phyloP scores from a whole-genome alignment of 2,113 vertebrate genomes.

The Anoura caudifer region DNA sequence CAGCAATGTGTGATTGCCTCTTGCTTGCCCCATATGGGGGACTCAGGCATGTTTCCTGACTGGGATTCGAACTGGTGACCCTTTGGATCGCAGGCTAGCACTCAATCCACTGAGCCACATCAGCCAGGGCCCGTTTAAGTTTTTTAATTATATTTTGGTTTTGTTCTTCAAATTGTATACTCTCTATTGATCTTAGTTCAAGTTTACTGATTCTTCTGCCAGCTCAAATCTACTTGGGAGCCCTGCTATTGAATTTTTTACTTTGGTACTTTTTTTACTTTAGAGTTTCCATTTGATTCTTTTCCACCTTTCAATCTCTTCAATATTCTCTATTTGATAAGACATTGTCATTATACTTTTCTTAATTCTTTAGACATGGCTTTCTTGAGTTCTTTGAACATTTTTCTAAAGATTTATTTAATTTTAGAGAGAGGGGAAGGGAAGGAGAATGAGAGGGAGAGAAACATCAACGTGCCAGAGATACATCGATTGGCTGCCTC shows the following conservation, averaged over 20 bases:
- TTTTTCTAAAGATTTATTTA: not conserved
- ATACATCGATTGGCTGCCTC: too few relatives aligned
- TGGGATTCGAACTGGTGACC: too few relatives aligned
- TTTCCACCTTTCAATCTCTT: not conserved
- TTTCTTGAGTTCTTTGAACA: constrained; percentile 3
- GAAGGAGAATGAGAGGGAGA: too few relatives aligned
- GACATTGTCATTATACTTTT: not conserved
- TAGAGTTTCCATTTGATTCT: not conserved
- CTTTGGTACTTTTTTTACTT: constrained; percentile 32
- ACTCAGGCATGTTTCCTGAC: too few relatives aligned
- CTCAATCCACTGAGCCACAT: too few relatives aligned
- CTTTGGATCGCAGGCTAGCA: too few relatives aligned
- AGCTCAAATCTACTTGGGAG: not conserved
- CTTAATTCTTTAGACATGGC: not conserved
- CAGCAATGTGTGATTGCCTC: too few relatives aligned
- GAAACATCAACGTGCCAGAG: too few relatives aligned
- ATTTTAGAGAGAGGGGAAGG: too few relatives aligned
- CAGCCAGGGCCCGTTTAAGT: not conserved
- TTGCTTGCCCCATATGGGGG: too few relatives aligned
- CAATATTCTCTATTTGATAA: not conserved
- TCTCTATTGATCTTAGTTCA: not conserved
- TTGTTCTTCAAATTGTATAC: not conserved
- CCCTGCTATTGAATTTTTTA: not conserved
- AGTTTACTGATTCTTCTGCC: not conserved
- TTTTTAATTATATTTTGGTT: not conserved